phyloP scores from a whole-genome alignment of 2,797 vertebrate genomes.

The Heliangelus exortis region DNA sequence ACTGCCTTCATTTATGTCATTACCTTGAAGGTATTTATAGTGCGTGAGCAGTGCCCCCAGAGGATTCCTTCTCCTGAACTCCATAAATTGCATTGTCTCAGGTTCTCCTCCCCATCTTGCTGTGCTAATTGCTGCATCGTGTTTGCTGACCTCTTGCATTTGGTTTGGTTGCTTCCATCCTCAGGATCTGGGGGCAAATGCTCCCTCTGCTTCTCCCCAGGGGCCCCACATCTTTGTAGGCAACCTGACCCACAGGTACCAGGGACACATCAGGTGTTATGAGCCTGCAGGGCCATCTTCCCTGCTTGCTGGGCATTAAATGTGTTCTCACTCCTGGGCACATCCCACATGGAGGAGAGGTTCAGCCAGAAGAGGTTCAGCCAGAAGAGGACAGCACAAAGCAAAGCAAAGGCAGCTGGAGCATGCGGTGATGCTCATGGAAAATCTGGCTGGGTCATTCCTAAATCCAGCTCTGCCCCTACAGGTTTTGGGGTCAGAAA shows the following conservation, averaged over 20 bases:
- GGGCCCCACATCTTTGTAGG: background rate
- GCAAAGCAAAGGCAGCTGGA: background rate
- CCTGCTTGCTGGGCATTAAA: background rate
- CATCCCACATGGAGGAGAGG: background rate
- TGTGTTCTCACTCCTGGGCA: accelerated
- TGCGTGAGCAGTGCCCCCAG: background rate
- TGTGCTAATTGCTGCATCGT: background rate
- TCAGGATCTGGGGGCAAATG: background rate
- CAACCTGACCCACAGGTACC: accelerated
- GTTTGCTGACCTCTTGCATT: constrained; percentile 30
- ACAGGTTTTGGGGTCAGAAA: background rate
- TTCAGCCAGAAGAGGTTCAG: too few relatives aligned
- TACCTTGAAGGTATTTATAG: constrained; percentile 78
- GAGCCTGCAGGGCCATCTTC: background rate
- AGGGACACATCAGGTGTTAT: background rate
- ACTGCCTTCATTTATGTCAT: constrained; percentile 75
- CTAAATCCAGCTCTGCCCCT: background rate
- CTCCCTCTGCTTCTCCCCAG: background rate
- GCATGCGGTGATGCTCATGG: background rate
- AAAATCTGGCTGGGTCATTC: background rate
- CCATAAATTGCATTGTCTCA: background rate
- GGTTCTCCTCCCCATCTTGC: background rate
- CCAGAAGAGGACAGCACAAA: background rate
- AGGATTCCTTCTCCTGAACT: constrained; percentile 20
- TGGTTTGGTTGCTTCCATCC: background rate